A percentile compares a stretch with the other conserved stretches of the same genome.
These are phyloP conservation scores for Drosophila murphyi DNA, from an alignment of 1,140 invertebrate genomes.

Conservation along the genomic window DNA sequence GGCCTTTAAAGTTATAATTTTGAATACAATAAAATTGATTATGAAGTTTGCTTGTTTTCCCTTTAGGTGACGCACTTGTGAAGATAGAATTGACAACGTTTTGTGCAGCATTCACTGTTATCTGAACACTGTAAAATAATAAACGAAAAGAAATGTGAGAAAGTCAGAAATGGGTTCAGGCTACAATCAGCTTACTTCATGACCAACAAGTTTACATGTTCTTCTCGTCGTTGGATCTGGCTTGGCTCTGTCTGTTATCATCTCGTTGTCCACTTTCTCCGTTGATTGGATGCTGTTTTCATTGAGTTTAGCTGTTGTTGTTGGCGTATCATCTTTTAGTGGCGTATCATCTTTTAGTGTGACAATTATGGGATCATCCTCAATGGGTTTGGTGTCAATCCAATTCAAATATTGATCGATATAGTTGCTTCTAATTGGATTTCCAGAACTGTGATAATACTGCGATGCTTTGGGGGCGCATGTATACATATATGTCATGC, in stretches of 20 bases:
- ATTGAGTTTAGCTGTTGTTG: not conserved
- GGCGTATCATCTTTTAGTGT: constrained; percentile 6
- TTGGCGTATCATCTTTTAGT: constrained; percentile 10
- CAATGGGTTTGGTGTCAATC: not conserved
- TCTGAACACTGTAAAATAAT: constrained; percentile 53
- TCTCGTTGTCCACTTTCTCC: constrained; percentile 32
- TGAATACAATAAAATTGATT: not conserved
- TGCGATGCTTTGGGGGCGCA: constrained; percentile 37
- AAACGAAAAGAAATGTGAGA: constrained; percentile 7
- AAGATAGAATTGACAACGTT: constrained; percentile 67
- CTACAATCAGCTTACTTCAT: constrained; percentile 46
- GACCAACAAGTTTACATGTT: constrained; percentile 54
- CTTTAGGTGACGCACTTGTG: constrained; percentile 76
- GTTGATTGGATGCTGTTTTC: constrained; percentile 11
- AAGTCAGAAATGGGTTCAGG: constrained; percentile 4
- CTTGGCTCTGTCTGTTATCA: not conserved
- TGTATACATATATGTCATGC: constrained; percentile 64
- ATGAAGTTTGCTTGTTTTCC: not conserved
- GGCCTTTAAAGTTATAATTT: not conserved
- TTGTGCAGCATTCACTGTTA: constrained; percentile 67
- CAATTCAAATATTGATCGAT: not conserved
- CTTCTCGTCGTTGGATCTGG: not conserved
- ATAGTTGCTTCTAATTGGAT: not conserved
- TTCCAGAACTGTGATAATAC: not conserved
- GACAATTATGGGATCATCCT: constrained; percentile 6